Percentiles rank a stretch among this genome's conserved stretches.
Conservation (phyloP, 2,113 vertebrate genomes). For the Uria lomvia region DNA sequence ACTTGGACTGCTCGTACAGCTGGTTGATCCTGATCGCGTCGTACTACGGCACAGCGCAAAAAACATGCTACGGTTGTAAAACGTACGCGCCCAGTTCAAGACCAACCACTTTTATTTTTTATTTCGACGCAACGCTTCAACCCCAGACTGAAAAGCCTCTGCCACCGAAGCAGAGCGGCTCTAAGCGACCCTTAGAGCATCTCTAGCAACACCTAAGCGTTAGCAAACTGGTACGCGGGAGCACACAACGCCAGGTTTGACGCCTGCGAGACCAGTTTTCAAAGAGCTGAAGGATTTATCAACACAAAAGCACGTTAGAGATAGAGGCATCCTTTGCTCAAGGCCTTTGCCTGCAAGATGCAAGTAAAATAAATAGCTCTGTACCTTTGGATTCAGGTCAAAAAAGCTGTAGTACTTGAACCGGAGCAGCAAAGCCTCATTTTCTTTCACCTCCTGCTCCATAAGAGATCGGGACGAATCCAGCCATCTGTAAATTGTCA, state of each 20-base stretch:
- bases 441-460: conserved; percentile 99
- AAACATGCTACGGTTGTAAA: not conserved
- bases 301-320: fast-evolving
- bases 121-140: fast-evolving
- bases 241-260: not conserved
- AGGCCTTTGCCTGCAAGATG: not conserved
- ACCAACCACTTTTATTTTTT: not conserved
- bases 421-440: conserved; percentile 93
- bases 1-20: conserved; percentile 96
- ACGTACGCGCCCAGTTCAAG: fast-evolving
- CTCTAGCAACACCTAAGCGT: not conserved
- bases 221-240: fast-evolving
- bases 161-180: fast-evolving
- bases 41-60: conserved; percentile 76
- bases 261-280: not conserved
- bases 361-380: not conserved
- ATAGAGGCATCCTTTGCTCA: not conserved
- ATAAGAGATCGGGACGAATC: conserved; percentile 97
- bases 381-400: conserved; percentile 99
- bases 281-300: not conserved
- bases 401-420: conserved; percentile 99
- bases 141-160: not conserved
- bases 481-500: conserved; percentile 83
- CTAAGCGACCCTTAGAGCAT: not conserved
- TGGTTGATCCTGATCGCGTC: conserved; percentile 98